phyloP scores from a whole-genome alignment of 2,888 invertebrate genomes.

The Calephelis perditalis region DNA sequence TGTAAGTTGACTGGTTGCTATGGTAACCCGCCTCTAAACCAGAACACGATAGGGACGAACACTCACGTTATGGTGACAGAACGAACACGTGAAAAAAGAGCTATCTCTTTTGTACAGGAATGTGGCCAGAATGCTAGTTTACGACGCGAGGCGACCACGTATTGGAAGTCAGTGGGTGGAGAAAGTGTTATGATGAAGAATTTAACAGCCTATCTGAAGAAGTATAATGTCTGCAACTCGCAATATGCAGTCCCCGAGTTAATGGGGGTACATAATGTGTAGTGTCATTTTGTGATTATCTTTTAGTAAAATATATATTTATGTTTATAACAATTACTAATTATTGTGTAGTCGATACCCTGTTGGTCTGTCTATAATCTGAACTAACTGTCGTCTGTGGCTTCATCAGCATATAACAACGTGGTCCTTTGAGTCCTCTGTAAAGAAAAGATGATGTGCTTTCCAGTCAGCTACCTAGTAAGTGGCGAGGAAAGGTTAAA shows the following conservation, averaged over 20 bases:
- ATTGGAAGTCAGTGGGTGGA: conserved; percentile 51
- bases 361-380: too few relatives aligned
- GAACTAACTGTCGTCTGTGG: too few relatives aligned
- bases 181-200: conserved; percentile 47
- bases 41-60: too few relatives aligned
- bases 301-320: neutral
- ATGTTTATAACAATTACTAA: neutral
- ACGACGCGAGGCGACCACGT: conserved; percentile 38
- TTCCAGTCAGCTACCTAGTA: too few relatives aligned
- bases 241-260: conserved; percentile 47
- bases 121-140: conserved; percentile 50
- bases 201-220: conserved; percentile 44
- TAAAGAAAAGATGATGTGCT: too few relatives aligned
- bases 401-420: too few relatives aligned
- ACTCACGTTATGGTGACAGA: too few relatives aligned
- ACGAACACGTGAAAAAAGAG: neutral
- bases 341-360: too few relatives aligned
- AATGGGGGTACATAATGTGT: neutral
- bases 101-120: conserved; percentile 40
- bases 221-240: conserved; percentile 45
- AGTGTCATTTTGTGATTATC: neutral
- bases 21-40: too few relatives aligned
- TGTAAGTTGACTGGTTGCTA: too few relatives aligned
- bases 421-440: too few relatives aligned
- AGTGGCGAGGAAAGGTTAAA: too few relatives aligned